These are phyloP conservation scores for Agrypnia vestita DNA, from an alignment of 1,140 invertebrate species.

Conservation along the genomic window DNA sequence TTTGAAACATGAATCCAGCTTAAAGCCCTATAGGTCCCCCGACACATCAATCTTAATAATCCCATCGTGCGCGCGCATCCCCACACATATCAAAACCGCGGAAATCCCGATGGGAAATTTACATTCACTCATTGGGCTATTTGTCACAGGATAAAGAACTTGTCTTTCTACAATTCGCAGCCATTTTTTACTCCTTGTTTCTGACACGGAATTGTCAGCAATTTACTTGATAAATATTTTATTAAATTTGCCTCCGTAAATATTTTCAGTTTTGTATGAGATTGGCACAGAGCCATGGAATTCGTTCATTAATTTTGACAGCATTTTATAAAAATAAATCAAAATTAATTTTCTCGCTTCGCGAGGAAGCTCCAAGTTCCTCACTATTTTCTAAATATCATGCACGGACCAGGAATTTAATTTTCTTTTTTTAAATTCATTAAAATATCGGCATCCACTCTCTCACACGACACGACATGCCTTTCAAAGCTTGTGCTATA, in stretches of 20 bases:
- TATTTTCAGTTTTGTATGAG: no score
- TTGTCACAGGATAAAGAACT: constrained; percentile 29
- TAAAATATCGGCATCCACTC: no score
- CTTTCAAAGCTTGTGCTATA: no score
- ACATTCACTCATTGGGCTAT: constrained; percentile 45
- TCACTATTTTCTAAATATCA: no score
- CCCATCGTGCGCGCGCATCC: constrained; percentile 31
- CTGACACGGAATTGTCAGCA: not conserved
- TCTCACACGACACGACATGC: no score
- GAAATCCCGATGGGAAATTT: constrained; percentile 44
- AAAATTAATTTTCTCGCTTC: no score
- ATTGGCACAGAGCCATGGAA: no score
- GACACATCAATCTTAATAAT: constrained; percentile 55
- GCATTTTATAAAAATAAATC: no score
- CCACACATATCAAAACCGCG: constrained; percentile 34
- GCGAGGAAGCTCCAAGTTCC: no score
- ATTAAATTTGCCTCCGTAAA: not conserved
- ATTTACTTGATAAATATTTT: constrained; percentile 29
- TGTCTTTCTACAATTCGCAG: constrained; percentile 17
- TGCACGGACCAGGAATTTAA: no score
- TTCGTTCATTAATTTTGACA: no score
- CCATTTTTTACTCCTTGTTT: constrained; percentile 37
- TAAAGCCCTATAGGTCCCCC: constrained; percentile 5
- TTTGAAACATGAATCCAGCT: constrained; percentile 23
- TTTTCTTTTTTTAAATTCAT: no score